Evolutionary conservation across 1,140 invertebrate genomes (phyloP).

Genomic region (Rhynchophorus ferrugineus): DNA sequence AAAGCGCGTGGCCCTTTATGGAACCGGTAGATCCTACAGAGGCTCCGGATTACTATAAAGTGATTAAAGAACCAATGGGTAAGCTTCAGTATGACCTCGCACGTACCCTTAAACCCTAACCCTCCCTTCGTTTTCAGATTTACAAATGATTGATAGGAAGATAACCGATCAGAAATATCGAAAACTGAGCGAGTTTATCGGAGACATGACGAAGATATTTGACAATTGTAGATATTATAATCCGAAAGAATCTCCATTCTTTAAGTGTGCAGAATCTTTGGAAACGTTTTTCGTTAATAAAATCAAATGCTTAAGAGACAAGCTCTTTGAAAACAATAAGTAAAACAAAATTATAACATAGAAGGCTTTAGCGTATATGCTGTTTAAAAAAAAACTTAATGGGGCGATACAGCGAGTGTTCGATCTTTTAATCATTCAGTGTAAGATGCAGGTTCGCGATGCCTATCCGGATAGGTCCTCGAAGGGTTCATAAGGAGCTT

Average conservation of each 20-base stretch:
- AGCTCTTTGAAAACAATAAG: slow-evolving; percentile 54
- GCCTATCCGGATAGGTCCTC: too few relatives aligned
- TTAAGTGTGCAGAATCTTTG: slow-evolving; percentile 87
- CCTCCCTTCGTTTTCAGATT: slow-evolving; percentile 68
- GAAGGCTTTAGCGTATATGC: slow-evolving; percentile 7
- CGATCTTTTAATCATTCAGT: too few relatives aligned
- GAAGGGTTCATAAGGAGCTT: too few relatives aligned
- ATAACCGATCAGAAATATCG: slow-evolving; percentile 78
- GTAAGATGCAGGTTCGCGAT: too few relatives aligned
- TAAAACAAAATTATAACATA: too few relatives aligned
- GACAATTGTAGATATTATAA: slow-evolving; percentile 98
- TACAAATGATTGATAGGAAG: slow-evolving; percentile 86
- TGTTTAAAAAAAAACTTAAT: neutral
- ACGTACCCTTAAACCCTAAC: too few relatives aligned
- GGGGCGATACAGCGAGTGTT: too few relatives aligned
- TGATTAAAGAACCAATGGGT: slow-evolving; percentile 99
- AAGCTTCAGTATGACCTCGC: slow-evolving; percentile 36
- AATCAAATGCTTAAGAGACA: slow-evolving; percentile 77
- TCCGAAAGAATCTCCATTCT: slow-evolving; percentile 89
- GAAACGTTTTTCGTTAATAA: slow-evolving; percentile 94
- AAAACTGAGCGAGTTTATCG: slow-evolving; percentile 88
- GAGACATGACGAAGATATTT: slow-evolving; percentile 96
- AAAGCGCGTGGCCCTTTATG: slow-evolving; percentile 95
- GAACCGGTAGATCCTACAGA: slow-evolving; percentile 92
- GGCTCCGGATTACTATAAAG: slow-evolving; percentile 94